Percentiles rank a stretch among this genome's conserved stretches.
Conservation (phyloP, 2,888 invertebrate genomes). For the Pardosa pseudoannulata region DNA sequence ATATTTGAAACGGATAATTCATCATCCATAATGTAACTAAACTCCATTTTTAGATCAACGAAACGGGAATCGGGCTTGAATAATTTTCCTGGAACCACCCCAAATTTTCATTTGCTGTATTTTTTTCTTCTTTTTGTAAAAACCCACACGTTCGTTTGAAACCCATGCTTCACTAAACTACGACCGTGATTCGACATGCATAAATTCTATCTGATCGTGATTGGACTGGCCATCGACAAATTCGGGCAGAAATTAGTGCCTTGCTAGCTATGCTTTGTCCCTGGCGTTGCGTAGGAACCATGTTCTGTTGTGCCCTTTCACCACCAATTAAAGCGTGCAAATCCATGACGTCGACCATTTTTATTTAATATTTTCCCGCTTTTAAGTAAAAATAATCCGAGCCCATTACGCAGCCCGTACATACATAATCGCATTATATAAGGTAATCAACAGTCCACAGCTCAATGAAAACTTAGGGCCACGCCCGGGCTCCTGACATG, state of each 20-base stretch:
- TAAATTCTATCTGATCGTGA: slow-evolving; percentile 34
- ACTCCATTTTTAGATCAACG: no score
- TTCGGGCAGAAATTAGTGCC: neutral
- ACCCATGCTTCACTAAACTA: neutral
- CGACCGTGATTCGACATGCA: neutral
- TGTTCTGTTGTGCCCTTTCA: slow-evolving; percentile 49
- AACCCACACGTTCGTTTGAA: neutral
- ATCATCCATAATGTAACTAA: no score
- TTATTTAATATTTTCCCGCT: slow-evolving; percentile 24
- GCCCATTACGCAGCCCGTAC: slow-evolving; percentile 33
- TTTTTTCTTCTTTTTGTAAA: neutral
- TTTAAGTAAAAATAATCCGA: slow-evolving; percentile 50
- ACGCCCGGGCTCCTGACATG: neutral
- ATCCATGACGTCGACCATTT: slow-evolving; percentile 55
- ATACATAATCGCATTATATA: slow-evolving; percentile 61
- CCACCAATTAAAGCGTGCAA: slow-evolving; percentile 45
- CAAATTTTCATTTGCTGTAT: no score
- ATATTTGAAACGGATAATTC: no score
- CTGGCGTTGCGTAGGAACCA: slow-evolving; percentile 45
- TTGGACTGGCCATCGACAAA: slow-evolving; percentile 32
- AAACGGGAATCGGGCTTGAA: no score
- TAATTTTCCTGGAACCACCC: no score
- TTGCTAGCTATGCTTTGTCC: neutral
- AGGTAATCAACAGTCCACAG: neutral
- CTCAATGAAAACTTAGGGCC: neutral